Evolutionary conservation across 2,888 invertebrate genomes (phyloP).

Genomic region (Stenodema calcarata): DNA sequence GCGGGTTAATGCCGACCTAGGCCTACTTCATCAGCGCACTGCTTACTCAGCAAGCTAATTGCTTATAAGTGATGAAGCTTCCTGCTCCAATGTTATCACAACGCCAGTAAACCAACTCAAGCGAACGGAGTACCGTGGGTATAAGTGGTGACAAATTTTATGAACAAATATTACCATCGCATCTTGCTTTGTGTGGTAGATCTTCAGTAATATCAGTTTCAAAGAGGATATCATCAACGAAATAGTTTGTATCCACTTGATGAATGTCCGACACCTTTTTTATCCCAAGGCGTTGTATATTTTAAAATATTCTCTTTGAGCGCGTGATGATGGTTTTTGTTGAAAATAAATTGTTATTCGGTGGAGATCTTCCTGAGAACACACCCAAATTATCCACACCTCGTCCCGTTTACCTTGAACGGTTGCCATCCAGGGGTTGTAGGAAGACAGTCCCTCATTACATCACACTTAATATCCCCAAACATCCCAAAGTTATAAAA

Average conservation of each 20-base stretch:
- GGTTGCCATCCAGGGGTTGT: background rate
- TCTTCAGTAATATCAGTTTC: background rate
- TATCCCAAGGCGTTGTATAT: no score
- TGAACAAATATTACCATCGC: no score
- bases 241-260: no score
- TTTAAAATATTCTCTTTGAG: no score
- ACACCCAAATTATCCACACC: background rate
- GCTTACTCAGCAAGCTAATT: background rate
- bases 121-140: background rate
- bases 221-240: no score
- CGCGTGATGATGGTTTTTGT: no score
- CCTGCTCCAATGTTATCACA: background rate
- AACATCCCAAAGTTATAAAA: no score
- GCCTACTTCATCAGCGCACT: background rate
- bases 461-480: no score
- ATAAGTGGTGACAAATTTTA: background rate
- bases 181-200: background rate
- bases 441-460: background rate
- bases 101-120: background rate
- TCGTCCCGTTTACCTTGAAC: background rate
- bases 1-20: background rate
- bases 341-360: no score
- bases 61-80: background rate
- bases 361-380: background rate
- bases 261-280: no score